phyloP scores from a whole-genome alignment of 2,113 vertebrate genomes.

The Paracanthobrama guichenoti region DNA sequence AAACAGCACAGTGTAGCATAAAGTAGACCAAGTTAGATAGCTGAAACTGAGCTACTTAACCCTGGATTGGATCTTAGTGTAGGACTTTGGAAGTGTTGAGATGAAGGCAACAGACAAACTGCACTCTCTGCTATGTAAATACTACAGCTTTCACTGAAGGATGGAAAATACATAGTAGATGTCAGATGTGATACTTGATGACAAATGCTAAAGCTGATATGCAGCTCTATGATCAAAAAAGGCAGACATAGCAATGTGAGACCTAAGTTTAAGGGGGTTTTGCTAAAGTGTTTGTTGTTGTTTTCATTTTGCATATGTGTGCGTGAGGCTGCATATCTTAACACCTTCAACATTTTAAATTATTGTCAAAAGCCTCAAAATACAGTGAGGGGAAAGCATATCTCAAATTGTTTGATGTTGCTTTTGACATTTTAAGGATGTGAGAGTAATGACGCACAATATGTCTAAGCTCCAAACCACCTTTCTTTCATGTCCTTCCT shows the following conservation, averaged over 20 bases:
- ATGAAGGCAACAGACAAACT: background rate
- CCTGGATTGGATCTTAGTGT: background rate
- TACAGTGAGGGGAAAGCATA: background rate
- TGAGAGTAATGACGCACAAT: constrained; percentile 36
- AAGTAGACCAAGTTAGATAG: constrained; percentile 9
- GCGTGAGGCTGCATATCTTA: background rate
- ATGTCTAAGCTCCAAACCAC: constrained; percentile 21
- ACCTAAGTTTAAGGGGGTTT: background rate
- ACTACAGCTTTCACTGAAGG: background rate
- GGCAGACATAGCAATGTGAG: background rate
- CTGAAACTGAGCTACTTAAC: background rate
- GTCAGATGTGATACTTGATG: background rate
- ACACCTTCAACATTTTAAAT: background rate
- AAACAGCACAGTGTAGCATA: constrained; percentile 12
- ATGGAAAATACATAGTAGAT: background rate
- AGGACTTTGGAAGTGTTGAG: background rate
- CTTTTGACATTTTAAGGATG: constrained; percentile 47
- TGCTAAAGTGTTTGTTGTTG: too few species aligned
- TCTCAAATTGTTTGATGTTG: constrained; percentile 17
- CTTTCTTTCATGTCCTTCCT: constrained; percentile 49
- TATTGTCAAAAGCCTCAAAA: background rate
- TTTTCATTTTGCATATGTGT: background rate
- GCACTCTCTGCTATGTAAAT: constrained; percentile 9
- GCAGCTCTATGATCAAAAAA: background rate
- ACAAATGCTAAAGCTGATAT: background rate